Evolutionary conservation across 1,140 invertebrate species (phyloP).

Genomic region (Charaxes varanes): DNA sequence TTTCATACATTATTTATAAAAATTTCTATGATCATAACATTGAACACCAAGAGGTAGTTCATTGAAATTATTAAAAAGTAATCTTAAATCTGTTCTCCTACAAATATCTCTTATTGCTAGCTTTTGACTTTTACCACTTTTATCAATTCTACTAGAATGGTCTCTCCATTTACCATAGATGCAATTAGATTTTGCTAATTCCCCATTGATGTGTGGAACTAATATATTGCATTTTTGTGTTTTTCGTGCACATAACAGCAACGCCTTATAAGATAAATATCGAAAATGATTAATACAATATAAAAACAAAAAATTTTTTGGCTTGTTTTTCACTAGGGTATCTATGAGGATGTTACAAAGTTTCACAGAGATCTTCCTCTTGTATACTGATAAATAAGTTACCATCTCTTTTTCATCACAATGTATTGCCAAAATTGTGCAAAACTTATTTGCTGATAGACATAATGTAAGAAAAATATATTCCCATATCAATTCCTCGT

Average conservation of each 20-base stretch:
- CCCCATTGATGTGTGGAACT: conserved; percentile 39
- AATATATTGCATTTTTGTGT: conserved; percentile 57
- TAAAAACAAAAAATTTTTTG: conserved; percentile 40
- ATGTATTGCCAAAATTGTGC: conserved; percentile 58
- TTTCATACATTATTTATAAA: conserved; percentile 22
- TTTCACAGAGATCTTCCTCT: conserved; percentile 59
- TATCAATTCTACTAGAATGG: conserved; percentile 46
- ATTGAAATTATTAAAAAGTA: conserved; percentile 44
- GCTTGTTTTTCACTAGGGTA: conserved; percentile 41
- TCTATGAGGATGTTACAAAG: conserved; percentile 56
- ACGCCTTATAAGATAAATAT: conserved; percentile 62
- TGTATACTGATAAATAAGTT: conserved; percentile 52
- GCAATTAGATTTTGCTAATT: conserved; percentile 63
- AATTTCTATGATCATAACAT: conserved; percentile 43
- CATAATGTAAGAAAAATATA: conserved; percentile 63
- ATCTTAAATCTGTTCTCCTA: conserved; percentile 44
- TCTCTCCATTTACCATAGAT: conserved; percentile 62
- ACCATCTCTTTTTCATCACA: conserved; percentile 42
- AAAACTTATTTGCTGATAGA: conserved; percentile 70
- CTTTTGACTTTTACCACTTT: conserved; percentile 28
- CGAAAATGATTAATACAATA: conserved; percentile 71
- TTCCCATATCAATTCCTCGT: conserved; percentile 53
- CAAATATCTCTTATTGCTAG: conserved; percentile 49
- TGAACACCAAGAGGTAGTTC: conserved; percentile 45
- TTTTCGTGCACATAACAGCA: conserved; percentile 50